Evolutionary conservation across 2,888 invertebrate genomes (phyloP), one percentile per base, ranked within the genome.

Genomic region (Drosophila subsilvestris): DNA sequence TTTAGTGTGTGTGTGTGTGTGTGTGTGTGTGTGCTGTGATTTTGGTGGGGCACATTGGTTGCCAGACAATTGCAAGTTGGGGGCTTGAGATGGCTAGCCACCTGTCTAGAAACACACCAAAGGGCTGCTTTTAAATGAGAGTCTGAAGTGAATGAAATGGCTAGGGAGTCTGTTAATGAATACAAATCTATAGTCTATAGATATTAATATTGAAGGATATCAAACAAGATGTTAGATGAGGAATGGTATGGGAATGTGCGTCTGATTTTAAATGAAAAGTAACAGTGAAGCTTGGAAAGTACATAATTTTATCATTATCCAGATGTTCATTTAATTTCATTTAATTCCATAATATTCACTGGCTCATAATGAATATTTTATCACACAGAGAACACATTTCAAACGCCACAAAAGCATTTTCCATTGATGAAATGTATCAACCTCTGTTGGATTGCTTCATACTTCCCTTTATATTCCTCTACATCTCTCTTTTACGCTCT

Each of bases 31-130:
- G 53, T 83, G 25, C 63, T 78, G 50, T 74, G 54, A 58, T 72
- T 58, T 42, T 49, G 5, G 20, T 14, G 9, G 17, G 65, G 70
- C 71, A 85, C 88, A 78, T 63, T 87, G 87, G 73, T 67, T 68
- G 18, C 8, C 17, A 48, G 12, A 29, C 37, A 29, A 51, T 9
- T 8, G 3, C 37, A 25, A 29, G 45, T 14, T 9, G 12, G n/a
- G n/a, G n/a, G n/a, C n/a, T n/a, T n/a, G n/a, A n/a, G n/a, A n/a
- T n/a, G n/a, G n/a, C n/a, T n/a, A 20, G 17, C 9, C 63, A 8
- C 22, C 54, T 65, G 18, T 32, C 43, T 17, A 45, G 20, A 22
- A 37, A 37, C 29, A 1, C 25, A 9, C 17, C 27, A 27, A 17
- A 27, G 7, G 18, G n/a, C 25, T 7, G 4, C 3, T 22, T 20